Conservation (phyloP, 2,888 invertebrate genomes). For the Coecobrya sp. region DNA sequence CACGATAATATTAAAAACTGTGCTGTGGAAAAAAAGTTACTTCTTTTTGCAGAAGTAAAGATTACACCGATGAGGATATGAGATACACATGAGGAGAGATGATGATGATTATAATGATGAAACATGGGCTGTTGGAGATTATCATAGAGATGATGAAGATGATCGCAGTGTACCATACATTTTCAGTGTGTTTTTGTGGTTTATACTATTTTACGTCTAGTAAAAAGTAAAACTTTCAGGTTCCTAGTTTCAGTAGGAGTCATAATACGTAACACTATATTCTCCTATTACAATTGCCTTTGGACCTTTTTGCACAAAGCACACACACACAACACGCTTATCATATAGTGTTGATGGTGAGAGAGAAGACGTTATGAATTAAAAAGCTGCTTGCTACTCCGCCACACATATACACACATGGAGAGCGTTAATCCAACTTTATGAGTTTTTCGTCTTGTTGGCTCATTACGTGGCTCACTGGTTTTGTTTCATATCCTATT, state of each 20-base stretch:
- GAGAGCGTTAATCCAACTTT: constrained; percentile 67
- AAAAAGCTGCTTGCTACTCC: background rate
- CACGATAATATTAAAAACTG: background rate
- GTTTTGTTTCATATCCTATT: constrained; percentile 61
- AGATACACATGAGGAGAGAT: background rate
- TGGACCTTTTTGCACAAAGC: constrained; percentile 1
- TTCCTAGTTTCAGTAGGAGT: too few relatives aligned
- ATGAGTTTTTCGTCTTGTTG: constrained; percentile 66
- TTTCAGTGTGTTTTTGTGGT: background rate
- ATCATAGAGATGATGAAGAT: background rate
- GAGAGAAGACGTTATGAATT: background rate
- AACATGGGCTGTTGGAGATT: constrained; percentile 47
- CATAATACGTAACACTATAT: background rate
- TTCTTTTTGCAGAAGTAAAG: constrained; percentile 16
- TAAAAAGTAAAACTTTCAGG: background rate
- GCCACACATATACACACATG: constrained; percentile 12
- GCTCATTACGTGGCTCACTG: constrained; percentile 72
- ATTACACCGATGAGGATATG: background rate
- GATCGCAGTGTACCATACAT: background rate
- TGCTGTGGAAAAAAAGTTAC: background rate
- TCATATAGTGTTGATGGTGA: constrained; percentile 9
- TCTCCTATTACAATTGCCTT: constrained; percentile 1
- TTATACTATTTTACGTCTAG: background rate
- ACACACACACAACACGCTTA: background rate
- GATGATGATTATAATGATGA: background rate